Conservation (phyloP, 2,113 vertebrate genomes). For the Chrysemys picta region DNA sequence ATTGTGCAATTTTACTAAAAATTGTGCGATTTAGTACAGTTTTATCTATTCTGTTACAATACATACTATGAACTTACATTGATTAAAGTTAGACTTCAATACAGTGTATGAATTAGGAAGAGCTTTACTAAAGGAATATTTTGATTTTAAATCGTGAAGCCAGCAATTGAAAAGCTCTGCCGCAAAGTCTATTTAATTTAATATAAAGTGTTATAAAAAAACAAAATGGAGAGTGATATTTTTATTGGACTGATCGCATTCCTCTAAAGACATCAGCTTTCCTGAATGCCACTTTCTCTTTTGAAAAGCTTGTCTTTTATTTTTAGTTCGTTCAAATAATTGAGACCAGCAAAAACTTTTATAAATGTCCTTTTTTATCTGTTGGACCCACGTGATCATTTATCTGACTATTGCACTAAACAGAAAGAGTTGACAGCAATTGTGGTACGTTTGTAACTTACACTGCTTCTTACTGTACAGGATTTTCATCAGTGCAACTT, state of each 20-base stretch:
- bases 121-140: background rate
- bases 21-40: background rate
- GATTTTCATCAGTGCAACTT: background rate
- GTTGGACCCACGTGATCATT: background rate
- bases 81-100: background rate
- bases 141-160: background rate
- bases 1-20: background rate
- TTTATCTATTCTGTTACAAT: background rate
- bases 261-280: background rate
- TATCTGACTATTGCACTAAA: background rate
- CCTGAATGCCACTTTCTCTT: background rate
- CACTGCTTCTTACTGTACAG: background rate
- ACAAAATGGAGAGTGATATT: background rate
- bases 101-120: background rate
- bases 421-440: background rate
- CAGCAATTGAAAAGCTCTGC: background rate
- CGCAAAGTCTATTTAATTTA: background rate
- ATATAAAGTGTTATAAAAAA: background rate
- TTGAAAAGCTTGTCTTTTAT: background rate
- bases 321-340: background rate
- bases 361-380: background rate
- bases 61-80: background rate
- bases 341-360: background rate
- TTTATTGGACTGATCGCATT: background rate
- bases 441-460: background rate